Evolutionary conservation across 2,797 vertebrate species (phyloP).

Genomic region (Tapirus indicus): DNA sequence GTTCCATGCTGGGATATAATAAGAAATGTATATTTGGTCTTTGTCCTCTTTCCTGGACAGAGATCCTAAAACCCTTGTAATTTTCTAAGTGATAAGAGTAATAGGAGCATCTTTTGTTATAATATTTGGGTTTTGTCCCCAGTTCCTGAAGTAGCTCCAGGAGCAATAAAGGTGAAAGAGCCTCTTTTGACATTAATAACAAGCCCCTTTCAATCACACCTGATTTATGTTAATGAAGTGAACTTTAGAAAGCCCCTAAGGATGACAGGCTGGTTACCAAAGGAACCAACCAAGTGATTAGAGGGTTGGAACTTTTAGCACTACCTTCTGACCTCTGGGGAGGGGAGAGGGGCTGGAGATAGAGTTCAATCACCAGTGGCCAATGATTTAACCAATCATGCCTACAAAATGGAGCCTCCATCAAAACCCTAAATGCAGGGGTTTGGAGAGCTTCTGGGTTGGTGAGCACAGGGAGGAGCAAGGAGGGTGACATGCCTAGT

Average conservation of each 20-base stretch:
- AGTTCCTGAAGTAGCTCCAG: background rate
- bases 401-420: background rate
- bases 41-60: background rate
- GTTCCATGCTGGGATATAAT: background rate
- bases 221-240: background rate
- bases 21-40: background rate
- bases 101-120: background rate
- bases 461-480: background rate
- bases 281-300: slow-evolving; percentile 1
- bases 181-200: background rate
- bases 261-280: background rate
- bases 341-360: background rate
- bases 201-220: background rate
- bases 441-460: background rate
- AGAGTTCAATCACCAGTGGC: background rate
- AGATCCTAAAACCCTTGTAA: slow-evolving; percentile 2
- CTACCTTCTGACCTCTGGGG: background rate
- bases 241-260: background rate
- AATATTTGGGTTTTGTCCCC: background rate
- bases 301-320: background rate
- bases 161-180: background rate
- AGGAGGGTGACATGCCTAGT: background rate
- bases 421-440: background rate
- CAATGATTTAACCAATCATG: background rate
- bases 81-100: background rate